A percentile compares a stretch with the other conserved stretches of the same genome.
Evolutionary conservation across 2,797 vertebrate genomes (phyloP).

Genomic region (Streptopelia turtur): DNA sequence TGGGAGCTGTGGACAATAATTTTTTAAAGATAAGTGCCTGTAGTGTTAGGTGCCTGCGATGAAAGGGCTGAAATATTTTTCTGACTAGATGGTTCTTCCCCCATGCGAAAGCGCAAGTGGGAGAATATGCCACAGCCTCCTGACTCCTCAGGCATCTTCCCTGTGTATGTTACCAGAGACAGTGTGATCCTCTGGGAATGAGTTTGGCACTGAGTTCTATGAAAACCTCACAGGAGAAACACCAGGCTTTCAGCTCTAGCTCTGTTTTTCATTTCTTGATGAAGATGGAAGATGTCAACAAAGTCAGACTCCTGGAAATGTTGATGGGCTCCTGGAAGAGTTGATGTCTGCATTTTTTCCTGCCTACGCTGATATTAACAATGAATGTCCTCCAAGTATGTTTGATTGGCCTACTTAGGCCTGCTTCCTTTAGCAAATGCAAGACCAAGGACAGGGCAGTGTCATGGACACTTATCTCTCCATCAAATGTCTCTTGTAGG

Average conservation of each 20-base stretch:
- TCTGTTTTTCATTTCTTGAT: background rate
- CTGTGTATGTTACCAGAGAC: background rate
- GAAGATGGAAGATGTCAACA: background rate
- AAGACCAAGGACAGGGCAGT: background rate
- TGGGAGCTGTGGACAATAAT: background rate
- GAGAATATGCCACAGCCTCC: background rate
- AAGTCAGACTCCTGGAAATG: background rate
- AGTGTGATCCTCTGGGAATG: background rate
- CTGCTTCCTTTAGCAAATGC: background rate
- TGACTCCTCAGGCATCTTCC: background rate
- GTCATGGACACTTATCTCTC: background rate
- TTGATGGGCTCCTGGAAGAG: background rate
- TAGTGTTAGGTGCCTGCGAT: background rate
- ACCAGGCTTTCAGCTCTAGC: background rate
- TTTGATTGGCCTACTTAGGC: background rate
- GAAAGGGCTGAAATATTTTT: background rate
- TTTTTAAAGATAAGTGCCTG: background rate
- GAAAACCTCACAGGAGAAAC: background rate
- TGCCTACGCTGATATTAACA: background rate
- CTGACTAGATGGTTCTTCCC: background rate
- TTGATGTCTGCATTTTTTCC: background rate
- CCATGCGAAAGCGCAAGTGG: background rate
- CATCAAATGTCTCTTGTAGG: background rate
- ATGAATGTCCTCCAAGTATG: rapidly evolving
- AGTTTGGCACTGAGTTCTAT: background rate